Conservation (phyloP, 2,113 vertebrate genomes). For the Chiloscyllium plagiosum region DNA sequence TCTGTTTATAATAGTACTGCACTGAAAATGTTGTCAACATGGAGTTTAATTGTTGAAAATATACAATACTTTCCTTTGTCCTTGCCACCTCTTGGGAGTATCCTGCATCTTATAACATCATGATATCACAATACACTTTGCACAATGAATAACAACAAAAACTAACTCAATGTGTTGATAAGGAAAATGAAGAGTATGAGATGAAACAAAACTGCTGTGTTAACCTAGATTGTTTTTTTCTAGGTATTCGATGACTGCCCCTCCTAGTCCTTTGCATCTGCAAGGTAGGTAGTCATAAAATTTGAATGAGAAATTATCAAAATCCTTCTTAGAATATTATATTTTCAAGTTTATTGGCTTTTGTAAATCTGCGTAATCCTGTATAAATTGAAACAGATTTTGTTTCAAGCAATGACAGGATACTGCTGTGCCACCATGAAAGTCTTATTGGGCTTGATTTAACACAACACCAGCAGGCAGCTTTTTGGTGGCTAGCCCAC, state of each 20-base stretch:
- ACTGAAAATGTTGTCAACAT: background rate
- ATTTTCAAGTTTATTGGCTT: background rate
- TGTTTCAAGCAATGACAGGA: background rate
- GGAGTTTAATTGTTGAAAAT: background rate
- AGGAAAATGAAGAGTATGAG: background rate
- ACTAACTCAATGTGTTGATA: background rate
- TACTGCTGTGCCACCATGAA: too few relatives aligned
- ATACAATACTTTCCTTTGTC: background rate
- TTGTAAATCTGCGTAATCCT: background rate
- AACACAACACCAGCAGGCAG: too few relatives aligned
- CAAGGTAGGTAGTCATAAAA: conserved; percentile 64
- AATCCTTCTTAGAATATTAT: background rate
- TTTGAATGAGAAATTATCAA: background rate
- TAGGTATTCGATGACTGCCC: conserved; percentile 76
- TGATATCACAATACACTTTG: background rate
- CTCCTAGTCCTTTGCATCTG: conserved; percentile 74
- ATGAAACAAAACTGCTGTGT: background rate
- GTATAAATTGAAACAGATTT: background rate
- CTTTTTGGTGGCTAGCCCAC: too few relatives aligned
- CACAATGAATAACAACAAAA: background rate
- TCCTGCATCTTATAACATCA: background rate
- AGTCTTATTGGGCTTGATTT: too few relatives aligned
- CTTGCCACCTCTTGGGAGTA: too few relatives aligned
- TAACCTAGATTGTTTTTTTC: conserved; percentile 36
- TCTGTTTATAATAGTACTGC: background rate